Evolutionary conservation across 2,888 invertebrate genomes (phyloP).

Genomic region (Crepidodera aurea): DNA sequence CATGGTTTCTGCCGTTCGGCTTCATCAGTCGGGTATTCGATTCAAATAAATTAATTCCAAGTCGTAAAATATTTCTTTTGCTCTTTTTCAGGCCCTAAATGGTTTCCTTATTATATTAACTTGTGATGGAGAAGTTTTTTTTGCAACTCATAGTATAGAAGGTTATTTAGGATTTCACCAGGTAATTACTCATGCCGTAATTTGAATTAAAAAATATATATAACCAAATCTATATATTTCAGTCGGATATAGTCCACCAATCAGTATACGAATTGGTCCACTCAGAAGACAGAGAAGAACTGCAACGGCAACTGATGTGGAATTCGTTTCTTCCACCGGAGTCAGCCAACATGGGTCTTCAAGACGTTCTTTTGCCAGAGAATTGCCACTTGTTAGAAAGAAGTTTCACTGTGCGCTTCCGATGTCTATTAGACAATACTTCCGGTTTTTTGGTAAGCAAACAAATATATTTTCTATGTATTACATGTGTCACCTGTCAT

Average conservation of each 20-base stretch:
- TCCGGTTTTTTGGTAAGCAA: constrained; percentile 94
- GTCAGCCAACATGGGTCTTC: constrained; percentile 78
- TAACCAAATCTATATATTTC: constrained; percentile 62
- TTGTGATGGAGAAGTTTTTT: constrained; percentile 99
- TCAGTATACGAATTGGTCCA: constrained; percentile 99
- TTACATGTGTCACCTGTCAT: no score
- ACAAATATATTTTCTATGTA: no score
- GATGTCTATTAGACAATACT: constrained; percentile 98
- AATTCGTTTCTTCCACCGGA: constrained; percentile 89
- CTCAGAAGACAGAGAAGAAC: constrained; percentile 97
- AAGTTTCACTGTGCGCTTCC: constrained; percentile 97
- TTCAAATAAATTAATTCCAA: no score
- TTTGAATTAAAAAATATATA: constrained; percentile 50
- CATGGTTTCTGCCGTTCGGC: no score
- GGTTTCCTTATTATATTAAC: constrained; percentile 99
- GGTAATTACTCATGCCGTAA: no score
- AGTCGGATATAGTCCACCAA: constrained; percentile 99
- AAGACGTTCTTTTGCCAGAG: constrained; percentile 89
- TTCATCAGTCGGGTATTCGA: no score
- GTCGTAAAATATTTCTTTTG: no score
- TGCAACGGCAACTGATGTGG: constrained; percentile 94
- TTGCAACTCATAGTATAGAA: constrained; percentile 99
- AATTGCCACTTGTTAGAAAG: constrained; percentile 90
- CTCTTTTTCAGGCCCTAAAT: constrained; percentile 90
- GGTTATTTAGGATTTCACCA: constrained; percentile 99